Percentiles rank a stretch among this genome's conserved stretches.
Evolutionary conservation across 2,797 vertebrate genomes (phyloP).

Genomic region (Nannoperca australis): DNA sequence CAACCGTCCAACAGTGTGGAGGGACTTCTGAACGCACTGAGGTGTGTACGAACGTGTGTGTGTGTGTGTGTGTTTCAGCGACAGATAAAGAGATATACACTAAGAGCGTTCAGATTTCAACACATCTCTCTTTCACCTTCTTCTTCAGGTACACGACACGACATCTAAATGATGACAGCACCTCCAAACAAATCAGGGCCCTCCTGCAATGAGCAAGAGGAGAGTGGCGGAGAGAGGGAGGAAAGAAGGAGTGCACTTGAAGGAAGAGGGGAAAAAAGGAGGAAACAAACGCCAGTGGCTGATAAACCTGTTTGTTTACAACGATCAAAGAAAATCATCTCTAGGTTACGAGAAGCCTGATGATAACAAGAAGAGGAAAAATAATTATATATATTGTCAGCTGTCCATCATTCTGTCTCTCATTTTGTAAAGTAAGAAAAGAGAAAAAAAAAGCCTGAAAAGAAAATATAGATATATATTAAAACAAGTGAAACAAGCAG

Average conservation of each 20-base stretch:
- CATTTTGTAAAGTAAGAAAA: constrained; percentile 89
- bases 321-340: constrained; percentile 75
- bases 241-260: constrained; percentile 57
- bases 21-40: constrained; percentile 93
- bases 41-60: constrained; percentile 73
- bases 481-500: constrained; percentile 76
- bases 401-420: constrained; percentile 88
- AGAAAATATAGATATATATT: constrained; percentile 87
- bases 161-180: constrained; percentile 94
- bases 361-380: constrained; percentile 79
- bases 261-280: constrained; percentile 50
- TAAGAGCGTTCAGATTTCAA: background rate
- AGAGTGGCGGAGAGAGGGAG: constrained; percentile 28
- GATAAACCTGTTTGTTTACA: constrained; percentile 76
- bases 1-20: constrained; percentile 94
- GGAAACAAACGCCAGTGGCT: constrained; percentile 70
- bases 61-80: background rate
- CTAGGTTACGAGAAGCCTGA: constrained; percentile 78
- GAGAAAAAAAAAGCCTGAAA: constrained; percentile 74
- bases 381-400: constrained; percentile 89
- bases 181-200: constrained; percentile 94
- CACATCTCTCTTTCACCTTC: background rate
- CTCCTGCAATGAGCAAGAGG: constrained; percentile 89
- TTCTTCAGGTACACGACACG: constrained; percentile 90
- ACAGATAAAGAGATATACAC: background rate